These are phyloP conservation scores for Stichodactyla mertensii DNA, from an alignment of 64 coral and sea anemone genomes.

Conservation along the genomic window DNA sequence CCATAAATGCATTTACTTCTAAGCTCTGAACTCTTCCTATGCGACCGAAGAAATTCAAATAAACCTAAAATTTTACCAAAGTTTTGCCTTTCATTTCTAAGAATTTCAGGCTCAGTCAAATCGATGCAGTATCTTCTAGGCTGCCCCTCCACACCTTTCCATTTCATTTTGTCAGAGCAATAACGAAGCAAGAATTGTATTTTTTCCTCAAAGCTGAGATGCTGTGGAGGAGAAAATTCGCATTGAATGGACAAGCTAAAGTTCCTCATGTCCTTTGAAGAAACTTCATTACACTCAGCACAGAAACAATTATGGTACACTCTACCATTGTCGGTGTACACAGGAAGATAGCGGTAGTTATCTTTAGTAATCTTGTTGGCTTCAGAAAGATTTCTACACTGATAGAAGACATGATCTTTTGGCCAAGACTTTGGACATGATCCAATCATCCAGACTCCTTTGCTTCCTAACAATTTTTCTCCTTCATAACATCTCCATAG, in stretches of 20 bases:
- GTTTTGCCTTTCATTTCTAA: neutral
- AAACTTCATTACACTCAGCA: conserved; percentile 13
- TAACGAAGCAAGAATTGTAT: neutral
- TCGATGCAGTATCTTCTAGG: conserved; percentile 3
- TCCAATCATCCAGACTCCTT: conserved; percentile 23
- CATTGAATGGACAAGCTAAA: conserved; percentile 5
- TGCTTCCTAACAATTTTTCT: neutral
- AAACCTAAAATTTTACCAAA: no score
- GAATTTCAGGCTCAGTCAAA: neutral
- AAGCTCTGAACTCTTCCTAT: neutral
- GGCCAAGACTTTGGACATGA: conserved; percentile 6
- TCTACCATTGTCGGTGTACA: conserved; percentile 13
- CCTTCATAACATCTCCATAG: neutral
- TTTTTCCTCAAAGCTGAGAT: neutral
- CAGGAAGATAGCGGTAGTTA: conserved; percentile 26
- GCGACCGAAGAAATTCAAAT: no score
- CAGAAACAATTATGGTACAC: conserved; percentile 19
- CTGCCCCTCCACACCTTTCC: neutral
- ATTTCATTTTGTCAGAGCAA: neutral
- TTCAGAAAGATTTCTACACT: neutral
- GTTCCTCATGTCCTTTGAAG: neutral
- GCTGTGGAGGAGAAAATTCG: neutral
- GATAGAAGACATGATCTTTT: conserved; percentile 2
- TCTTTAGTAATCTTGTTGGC: neutral
- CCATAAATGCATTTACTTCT: neutral